Conservation (phyloP, 2,797 vertebrate species). For the Tympanoctomys barrerae region DNA sequence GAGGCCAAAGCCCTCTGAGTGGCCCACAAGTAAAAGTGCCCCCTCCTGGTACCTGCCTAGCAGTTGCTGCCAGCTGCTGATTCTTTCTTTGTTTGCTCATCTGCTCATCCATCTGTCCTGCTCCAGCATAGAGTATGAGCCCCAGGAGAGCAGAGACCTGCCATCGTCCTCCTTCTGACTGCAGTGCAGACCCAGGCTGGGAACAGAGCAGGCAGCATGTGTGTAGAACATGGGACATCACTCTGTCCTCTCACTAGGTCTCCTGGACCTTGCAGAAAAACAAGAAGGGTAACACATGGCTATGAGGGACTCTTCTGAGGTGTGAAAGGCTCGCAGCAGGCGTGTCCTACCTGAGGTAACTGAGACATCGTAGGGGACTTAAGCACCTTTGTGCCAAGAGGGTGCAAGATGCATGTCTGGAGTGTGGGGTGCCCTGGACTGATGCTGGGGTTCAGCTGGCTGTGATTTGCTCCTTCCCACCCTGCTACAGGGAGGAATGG, state of each 20-base stretch:
- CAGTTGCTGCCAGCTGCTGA: neutral
- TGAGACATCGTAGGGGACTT: neutral
- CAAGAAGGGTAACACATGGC: fast-evolving
- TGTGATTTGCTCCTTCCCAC: neutral
- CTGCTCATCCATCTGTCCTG: too few species aligned
- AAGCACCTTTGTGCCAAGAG: neutral
- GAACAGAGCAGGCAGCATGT: neutral
- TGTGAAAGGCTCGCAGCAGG: neutral
- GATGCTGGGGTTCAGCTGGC: too few species aligned
- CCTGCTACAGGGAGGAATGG: neutral
- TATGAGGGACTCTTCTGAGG: neutral
- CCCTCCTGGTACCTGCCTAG: neutral
- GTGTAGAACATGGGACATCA: neutral
- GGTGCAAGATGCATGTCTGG: neutral
- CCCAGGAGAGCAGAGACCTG: neutral
- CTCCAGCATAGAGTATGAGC: neutral
- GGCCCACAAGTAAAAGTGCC: neutral
- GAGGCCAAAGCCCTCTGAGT: neutral
- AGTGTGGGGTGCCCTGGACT: neutral
- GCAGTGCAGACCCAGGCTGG: neutral
- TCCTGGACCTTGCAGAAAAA: neutral
- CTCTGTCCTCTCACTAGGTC: neutral
- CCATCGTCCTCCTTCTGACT: neutral
- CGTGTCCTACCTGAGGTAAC: neutral
- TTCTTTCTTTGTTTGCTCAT: neutral